Percentiles rank a stretch among this genome's conserved stretches.
These are phyloP conservation scores for Miltochrista miniata DNA, from an alignment of 2,888 invertebrate genomes.

Conservation along the genomic window DNA sequence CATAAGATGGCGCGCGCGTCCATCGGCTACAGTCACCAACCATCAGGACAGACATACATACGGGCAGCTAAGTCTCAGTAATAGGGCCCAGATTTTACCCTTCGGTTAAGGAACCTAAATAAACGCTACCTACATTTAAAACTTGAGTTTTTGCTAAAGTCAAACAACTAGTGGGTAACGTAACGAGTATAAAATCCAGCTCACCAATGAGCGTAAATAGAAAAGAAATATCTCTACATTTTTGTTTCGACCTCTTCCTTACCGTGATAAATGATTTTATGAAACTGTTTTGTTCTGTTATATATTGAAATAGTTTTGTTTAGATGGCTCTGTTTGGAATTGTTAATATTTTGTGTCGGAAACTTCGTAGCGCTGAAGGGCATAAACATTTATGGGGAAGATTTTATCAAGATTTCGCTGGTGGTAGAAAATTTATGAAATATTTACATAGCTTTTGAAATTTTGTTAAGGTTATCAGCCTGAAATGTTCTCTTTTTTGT, in stretches of 20 bases:
- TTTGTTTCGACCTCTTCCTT: constrained; percentile 1
- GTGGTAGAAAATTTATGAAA: background rate
- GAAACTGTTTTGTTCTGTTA: constrained; percentile 1
- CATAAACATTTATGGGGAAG: background rate
- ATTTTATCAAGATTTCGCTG: background rate
- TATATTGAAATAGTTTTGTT: constrained; percentile 1
- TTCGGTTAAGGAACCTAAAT: too few species aligned
- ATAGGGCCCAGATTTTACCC: too few species aligned
- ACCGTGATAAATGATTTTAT: constrained; percentile 6
- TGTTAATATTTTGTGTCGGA: background rate
- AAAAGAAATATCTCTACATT: constrained; percentile 7
- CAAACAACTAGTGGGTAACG: background rate
- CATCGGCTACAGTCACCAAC: too few species aligned
- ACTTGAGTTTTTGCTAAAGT: background rate
- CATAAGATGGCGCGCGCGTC: too few species aligned
- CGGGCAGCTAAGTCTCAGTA: too few species aligned
- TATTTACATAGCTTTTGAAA: too few species aligned
- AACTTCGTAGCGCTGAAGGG: background rate
- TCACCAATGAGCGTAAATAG: constrained; percentile 14
- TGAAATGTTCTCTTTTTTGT: too few species aligned
- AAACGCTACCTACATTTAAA: too few species aligned
- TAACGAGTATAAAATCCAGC: background rate
- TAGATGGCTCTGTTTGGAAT: constrained; percentile 3
- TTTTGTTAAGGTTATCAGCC: too few species aligned
- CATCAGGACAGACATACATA: too few species aligned